Conservation (phyloP, 2,113 vertebrate species). For the Emydocephalus ijimae region DNA sequence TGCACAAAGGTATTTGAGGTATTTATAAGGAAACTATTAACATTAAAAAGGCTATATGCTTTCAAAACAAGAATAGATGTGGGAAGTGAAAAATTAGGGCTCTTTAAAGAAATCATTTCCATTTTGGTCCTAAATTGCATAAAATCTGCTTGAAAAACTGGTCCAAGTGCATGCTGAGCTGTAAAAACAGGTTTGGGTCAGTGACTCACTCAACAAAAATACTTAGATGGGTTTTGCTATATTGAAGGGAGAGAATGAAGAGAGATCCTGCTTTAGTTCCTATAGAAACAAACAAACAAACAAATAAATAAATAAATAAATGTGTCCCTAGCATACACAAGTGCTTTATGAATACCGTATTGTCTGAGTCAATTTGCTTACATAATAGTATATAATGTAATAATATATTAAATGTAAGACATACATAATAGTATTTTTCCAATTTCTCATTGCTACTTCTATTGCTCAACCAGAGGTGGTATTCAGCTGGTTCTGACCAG, state of each 20-base stretch:
- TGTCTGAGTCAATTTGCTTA: no score
- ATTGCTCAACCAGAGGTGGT: no score
- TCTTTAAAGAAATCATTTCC: conserved; percentile 22
- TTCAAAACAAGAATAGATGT: conserved; percentile 27
- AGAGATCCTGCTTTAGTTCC: background rate
- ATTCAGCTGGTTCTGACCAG: no score
- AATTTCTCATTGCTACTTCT: no score
- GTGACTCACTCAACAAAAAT: background rate
- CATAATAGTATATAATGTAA: no score
- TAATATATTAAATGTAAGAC: no score
- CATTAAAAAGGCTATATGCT: conserved; percentile 30
- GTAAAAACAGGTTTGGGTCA: background rate
- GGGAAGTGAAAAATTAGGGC: conserved; percentile 52
- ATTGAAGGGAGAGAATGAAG: background rate
- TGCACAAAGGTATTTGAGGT: conserved; percentile 36
- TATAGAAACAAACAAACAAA: no score
- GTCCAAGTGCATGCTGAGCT: background rate
- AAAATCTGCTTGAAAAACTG: background rate
- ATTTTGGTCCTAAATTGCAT: background rate
- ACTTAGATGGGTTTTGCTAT: background rate
- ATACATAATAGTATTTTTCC: no score
- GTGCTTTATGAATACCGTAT: no score
- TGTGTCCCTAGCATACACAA: no score
- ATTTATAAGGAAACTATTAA: conserved; percentile 55
- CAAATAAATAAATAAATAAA: no score